Conservation (phyloP, 2,113 vertebrate genomes). For the Puffinus mauretanicus region DNA sequence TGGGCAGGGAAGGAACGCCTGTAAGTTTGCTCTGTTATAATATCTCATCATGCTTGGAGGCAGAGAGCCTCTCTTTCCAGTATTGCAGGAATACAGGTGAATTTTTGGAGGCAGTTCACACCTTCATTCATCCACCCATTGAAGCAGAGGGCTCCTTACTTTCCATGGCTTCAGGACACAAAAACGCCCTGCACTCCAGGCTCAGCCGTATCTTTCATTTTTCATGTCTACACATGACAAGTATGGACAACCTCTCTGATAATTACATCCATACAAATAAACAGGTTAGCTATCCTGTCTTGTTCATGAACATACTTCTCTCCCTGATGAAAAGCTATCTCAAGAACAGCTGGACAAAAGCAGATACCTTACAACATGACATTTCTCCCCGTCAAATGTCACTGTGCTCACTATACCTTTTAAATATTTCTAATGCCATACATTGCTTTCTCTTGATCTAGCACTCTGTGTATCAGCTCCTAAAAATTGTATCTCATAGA, state of each 20-base stretch:
- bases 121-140: background rate
- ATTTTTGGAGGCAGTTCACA: background rate
- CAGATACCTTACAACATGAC: background rate
- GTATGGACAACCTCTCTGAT: background rate
- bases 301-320: background rate
- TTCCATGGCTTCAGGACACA: background rate
- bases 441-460: background rate
- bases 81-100: background rate
- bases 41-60: background rate
- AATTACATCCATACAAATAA: background rate
- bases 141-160: background rate
- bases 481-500: background rate
- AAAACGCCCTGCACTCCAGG: background rate
- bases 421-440: background rate
- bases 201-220: background rate
- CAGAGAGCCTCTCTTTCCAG: background rate
- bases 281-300: background rate
- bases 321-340: background rate
- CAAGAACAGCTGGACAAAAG: background rate
- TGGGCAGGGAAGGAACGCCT: background rate
- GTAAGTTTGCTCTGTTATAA: background rate
- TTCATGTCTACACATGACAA: background rate
- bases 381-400: background rate
- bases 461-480: background rate
- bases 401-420: background rate